Base-by-base conservation (phyloP, 2,113 vertebrate genomes). In the Scytalopus superciliaris region DNA sequence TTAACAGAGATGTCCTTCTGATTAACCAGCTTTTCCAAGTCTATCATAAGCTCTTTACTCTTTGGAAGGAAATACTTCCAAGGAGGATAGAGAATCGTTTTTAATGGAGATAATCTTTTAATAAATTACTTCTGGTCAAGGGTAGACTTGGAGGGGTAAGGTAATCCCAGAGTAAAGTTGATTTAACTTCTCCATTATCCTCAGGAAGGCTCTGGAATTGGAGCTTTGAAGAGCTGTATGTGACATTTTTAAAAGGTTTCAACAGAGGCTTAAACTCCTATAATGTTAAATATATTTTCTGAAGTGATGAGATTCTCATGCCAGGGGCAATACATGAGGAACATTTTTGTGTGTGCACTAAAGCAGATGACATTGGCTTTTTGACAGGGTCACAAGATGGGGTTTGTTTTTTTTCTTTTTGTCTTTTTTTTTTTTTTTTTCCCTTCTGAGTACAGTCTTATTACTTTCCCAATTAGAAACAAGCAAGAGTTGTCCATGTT, bases 91-190 rank as follows among this genome's bases (percentile, higher is more conserved):
- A 97, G 94, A 95, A 77, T 95, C 93, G 66, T 80, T 97, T 97
- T 97, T 96, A 98, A 97, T 95, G 75, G 68, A 89, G 66, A 27
- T 97, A 97, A 98, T 98, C 97, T 95, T 95, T 94, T 94, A 96
- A 97, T 93, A 97, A 97, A 97, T 97, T 96, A 96, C 73, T 97
- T 92, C 86, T 95, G 91, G 96, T 93, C 91, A 91, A 70, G 91
- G 70, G 75, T 93, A 97, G 90, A 70, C 81, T 90, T 40, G 89
- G 76, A 96, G 78, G 91, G 69, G 93, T 72, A 96, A 97, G 64
- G 82, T 95, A 98, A 95, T 97, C 92, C 95, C 92, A 95, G 92
- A 94, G 77, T 96, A 97, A 97, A 96, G 93, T 91, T 93, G 89
- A 89, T 96, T 96, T 97, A 95, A 97, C 89, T 94, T 96, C 93